phyloP scores from a whole-genome alignment of 2,797 vertebrate genomes.

The Cossypha niveicapilla region DNA sequence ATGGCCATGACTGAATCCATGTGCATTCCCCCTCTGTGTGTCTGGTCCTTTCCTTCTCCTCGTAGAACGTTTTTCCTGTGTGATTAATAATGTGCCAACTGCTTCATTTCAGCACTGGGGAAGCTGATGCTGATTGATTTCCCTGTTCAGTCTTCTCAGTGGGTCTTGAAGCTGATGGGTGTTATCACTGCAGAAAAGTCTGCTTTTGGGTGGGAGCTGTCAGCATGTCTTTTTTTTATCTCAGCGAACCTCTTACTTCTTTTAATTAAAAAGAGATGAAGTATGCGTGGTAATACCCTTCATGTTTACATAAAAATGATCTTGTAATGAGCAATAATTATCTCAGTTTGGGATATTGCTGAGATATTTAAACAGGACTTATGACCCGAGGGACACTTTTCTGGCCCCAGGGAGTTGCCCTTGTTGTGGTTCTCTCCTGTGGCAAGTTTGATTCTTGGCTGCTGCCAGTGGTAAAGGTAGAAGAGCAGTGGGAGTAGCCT shows the following conservation, averaged over 20 bases:
- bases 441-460: neutral
- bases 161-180: neutral
- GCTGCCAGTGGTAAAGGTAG: neutral
- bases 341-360: neutral
- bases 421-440: neutral
- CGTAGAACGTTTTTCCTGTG: accelerated
- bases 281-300: neutral
- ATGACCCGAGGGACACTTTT: neutral
- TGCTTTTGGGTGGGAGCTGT: constrained; percentile 8
- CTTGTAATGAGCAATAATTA: constrained; percentile 4
- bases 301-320: neutral
- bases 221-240: neutral
- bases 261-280: constrained; percentile 4
- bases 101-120: neutral
- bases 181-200: neutral
- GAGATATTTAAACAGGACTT: neutral
- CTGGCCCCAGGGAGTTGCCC: neutral
- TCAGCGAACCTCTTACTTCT: neutral
- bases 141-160: neutral
- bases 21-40: neutral
- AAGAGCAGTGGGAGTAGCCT: neutral
- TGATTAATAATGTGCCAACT: neutral
- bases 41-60: neutral
- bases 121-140: neutral
- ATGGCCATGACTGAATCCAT: neutral